phyloP scores from a whole-genome alignment of 2,888 invertebrate species.

The Sericinus montela region DNA sequence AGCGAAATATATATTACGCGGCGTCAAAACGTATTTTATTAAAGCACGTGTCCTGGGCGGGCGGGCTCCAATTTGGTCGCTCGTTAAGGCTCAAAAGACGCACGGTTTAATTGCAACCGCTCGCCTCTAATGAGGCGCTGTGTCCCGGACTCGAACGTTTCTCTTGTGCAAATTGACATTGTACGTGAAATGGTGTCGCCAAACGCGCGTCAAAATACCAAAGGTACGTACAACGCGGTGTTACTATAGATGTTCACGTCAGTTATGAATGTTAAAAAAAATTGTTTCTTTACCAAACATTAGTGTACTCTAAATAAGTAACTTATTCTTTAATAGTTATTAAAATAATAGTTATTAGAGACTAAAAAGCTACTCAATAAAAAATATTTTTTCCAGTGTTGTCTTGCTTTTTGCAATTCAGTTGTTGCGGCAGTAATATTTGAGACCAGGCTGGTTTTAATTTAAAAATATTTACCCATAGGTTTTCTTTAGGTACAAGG shows the following conservation, averaged over 20 bases:
- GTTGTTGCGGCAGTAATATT: too few relatives aligned
- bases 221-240: not conserved
- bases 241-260: not conserved
- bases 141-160: slow-evolving; percentile 53
- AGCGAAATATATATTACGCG: slow-evolving; percentile 43
- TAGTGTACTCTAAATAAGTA: too few relatives aligned
- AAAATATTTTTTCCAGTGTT: too few relatives aligned
- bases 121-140: slow-evolving; percentile 72
- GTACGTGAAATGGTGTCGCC: slow-evolving; percentile 68
- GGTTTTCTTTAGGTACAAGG: too few relatives aligned
- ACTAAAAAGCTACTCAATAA: too few relatives aligned
- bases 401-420: too few relatives aligned
- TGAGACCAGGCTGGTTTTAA: too few relatives aligned
- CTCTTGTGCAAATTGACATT: slow-evolving; percentile 71
- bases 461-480: too few relatives aligned
- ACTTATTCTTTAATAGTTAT: too few relatives aligned
- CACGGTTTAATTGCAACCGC: slow-evolving; percentile 74
- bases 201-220: slow-evolving; percentile 38
- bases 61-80: slow-evolving; percentile 67
- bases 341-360: too few relatives aligned
- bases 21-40: slow-evolving; percentile 52
- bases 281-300: too few relatives aligned
- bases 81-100: slow-evolving; percentile 77
- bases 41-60: slow-evolving; percentile 61
- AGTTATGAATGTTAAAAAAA: not conserved